These are phyloP conservation scores for Epizoanthus ramosus DNA, from an alignment of 92 coral and sea anemone genomes.

Conservation along the genomic window DNA sequence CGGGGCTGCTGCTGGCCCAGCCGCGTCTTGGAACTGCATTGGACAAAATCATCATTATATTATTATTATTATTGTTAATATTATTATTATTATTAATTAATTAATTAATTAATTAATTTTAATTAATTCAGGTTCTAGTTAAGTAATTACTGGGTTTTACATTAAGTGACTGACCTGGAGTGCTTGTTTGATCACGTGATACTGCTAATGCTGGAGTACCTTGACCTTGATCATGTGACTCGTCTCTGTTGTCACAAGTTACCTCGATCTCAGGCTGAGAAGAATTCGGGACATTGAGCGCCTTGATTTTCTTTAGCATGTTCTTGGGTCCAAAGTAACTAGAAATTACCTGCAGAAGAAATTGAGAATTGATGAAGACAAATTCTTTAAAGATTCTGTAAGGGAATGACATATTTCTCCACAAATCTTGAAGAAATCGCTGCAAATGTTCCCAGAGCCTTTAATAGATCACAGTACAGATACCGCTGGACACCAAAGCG, in stretches of 20 bases:
- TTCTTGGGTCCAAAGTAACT: slow-evolving; percentile 35
- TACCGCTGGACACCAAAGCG: no score
- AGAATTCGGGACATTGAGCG: not conserved
- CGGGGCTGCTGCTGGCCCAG: slow-evolving; percentile 83
- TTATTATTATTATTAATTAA: not conserved
- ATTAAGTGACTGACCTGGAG: slow-evolving; percentile 9
- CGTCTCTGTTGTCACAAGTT: not conserved
- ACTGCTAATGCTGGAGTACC: slow-evolving; percentile 4
- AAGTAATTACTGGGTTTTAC: not conserved
- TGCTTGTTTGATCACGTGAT: slow-evolving; percentile 28
- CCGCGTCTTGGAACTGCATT: slow-evolving; percentile 72
- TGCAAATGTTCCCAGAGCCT: no score
- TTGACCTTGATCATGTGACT: slow-evolving; percentile 7
- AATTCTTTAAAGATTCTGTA: not conserved
- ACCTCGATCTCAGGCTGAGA: not conserved
- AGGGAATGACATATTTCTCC: not conserved
- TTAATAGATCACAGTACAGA: no score
- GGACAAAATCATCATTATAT: not conserved
- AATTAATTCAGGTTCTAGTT: slow-evolving; percentile 20
- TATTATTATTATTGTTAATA: no score
- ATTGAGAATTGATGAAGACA: not conserved
- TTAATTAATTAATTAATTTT: no score
- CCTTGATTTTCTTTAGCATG: not conserved
- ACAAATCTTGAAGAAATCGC: no score
- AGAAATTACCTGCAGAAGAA: slow-evolving; percentile 11